Base-by-base conservation (phyloP, 2,113 vertebrate species). In the Cheirogaleus medius region DNA sequence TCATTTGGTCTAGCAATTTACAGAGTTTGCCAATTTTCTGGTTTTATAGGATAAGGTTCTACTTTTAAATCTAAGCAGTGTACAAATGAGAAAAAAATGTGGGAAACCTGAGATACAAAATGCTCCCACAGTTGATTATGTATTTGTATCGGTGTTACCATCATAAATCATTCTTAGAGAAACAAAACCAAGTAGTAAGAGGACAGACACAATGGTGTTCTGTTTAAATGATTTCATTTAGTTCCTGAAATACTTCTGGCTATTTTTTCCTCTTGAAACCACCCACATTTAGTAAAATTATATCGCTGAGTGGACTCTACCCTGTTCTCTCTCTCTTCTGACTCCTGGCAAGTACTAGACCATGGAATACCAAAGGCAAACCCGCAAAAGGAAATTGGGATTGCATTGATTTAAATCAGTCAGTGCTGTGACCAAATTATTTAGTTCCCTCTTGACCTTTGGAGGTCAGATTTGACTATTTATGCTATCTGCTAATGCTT, bases 401-500 rank as follows among this genome's bases (percentile, higher is more conserved):
- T 98, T 95, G 97, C 98, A 97, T 98, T 98, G 98, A 98, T 98
- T 98, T 98, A 99, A 99, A 98, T 99, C 98, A 98, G 98, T 96
- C 98, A 98, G 98, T 96, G 97, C 98, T 98, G 98, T 98, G 98
- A 98, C 98, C 98, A 98, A 98, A 99, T 98, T 99, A 98, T 98
- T 99, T 99, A 98, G 98, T 96, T 99, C 98, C 98, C 97, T 97
- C 96, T 82, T 99, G 99, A 99, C 99, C 99, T 98, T 76, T 97
- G 37, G 96, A 89, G 99, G 99, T 99, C 99, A 99, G 39, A 95
- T 98, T 98, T 98, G 98, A 98, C 98, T 99, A 98, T 99, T 99
- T 99, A 98, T 98, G 98, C 98, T 98, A 99, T 99, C 98, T 99
- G 98, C 98, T 98, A 98, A 98, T 98, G 99, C 98, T 98, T 98